Evolutionary conservation across 2,888 invertebrate species (phyloP), one percentile per base, ranked within the genome.

Genomic region (Rhorus exstirpatorius): DNA sequence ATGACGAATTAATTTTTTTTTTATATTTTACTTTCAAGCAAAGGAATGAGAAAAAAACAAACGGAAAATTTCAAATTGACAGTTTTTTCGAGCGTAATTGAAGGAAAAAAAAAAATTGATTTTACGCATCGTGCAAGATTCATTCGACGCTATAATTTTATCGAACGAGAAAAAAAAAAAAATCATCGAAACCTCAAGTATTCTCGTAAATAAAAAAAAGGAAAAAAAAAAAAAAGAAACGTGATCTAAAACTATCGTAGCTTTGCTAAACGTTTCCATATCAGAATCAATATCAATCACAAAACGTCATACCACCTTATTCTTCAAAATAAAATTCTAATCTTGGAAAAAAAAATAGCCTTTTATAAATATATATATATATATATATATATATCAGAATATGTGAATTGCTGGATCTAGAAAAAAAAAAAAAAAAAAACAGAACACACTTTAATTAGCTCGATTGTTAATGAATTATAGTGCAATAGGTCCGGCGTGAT

Each of bases 251-350:
- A 65, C 46, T 19, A 46, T 10, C 26, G 21, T 55, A 78, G 49
- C 71, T 82, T 65, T 44, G 53, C 61, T 51, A 80, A 83, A 86
- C 61, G 63, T 71, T 83, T 72, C 76, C 86, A 86, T 86, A 87
- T 87, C 86, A 84, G 63, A 71, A 77, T 61, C 12, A 83, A 83
- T 84, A 84, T 84, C 85, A 86, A 63, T 21, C 19, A 12, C n/a
- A 49, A 46, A 71, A 46, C 26, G 10, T 31, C 31, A 61, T 38
- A 68, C 31, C 49, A 46, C 26, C 7, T 71, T n/a, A 35, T 55
- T 53, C 38, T 63, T 41, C 49, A 60, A 24, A 72, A n/a, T 53
- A 49, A 60, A 68, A 44, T 72, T 44, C 14, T 67, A 49, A 77
- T 61, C 60, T n/a, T n/a, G n/a, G n/a, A n/a, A 44, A 17, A 19